Percentiles rank a stretch among this genome's conserved stretches.
These are phyloP conservation scores for Xylota sylvarum DNA, from an alignment of 2,888 invertebrate genomes.

Conservation along the genomic window DNA sequence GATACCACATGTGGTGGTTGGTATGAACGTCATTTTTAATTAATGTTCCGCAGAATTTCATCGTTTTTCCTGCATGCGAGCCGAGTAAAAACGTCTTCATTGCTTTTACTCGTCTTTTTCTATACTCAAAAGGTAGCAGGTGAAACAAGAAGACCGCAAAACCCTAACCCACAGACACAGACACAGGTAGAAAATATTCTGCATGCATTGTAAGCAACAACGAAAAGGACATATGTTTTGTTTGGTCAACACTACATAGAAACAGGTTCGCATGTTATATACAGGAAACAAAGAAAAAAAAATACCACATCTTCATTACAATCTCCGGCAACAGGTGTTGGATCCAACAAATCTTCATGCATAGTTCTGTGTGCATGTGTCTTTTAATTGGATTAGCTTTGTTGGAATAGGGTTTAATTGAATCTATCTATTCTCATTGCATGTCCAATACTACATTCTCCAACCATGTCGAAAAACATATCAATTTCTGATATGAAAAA, in stretches of 20 bases:
- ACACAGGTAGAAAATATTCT: constrained; percentile 12
- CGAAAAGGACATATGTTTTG: constrained; percentile 65
- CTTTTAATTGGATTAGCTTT: constrained; percentile 32
- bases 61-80: constrained; percentile 39
- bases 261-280: constrained; percentile 32
- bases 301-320: constrained; percentile 39
- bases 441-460: neutral
- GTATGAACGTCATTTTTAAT: constrained; percentile 70
- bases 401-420: neutral
- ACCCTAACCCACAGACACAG: constrained; percentile 13
- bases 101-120: neutral
- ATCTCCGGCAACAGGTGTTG: constrained; percentile 61
- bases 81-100: constrained; percentile 11
- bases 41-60: constrained; percentile 65
- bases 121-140: constrained; percentile 26
- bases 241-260: constrained; percentile 36
- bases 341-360: constrained; percentile 45
- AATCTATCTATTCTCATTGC: neutral
- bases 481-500: neutral
- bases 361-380: neutral
- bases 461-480: neutral
- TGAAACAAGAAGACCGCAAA: constrained; percentile 40
- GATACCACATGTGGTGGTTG: constrained; percentile 47
- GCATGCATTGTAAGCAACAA: constrained; percentile 29
- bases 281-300: neutral